Evolutionary conservation across 2,113 vertebrate genomes (phyloP).

Genomic region (Neolamprologus fasciatus): DNA sequence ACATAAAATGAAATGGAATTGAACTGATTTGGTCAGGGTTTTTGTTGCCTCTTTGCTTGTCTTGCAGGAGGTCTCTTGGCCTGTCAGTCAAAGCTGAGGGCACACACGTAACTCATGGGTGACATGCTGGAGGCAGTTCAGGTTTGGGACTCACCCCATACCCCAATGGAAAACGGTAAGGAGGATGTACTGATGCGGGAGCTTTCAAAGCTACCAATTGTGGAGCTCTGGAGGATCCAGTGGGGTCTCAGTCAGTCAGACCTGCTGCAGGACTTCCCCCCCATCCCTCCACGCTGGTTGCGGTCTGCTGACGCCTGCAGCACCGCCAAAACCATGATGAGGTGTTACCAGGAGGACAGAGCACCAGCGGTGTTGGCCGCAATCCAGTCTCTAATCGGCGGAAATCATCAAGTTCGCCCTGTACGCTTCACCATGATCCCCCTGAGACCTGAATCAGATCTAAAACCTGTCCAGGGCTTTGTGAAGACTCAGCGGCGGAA

Average conservation of each 20-base stretch:
- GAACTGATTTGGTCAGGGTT: neutral
- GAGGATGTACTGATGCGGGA: neutral
- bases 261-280: neutral
- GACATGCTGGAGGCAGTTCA: neutral
- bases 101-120: neutral
- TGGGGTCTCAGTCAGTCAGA: neutral
- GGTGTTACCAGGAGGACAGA: neutral
- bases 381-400: neutral
- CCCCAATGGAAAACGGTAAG: neutral
- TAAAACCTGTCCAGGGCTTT: neutral
- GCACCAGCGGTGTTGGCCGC: fast-evolving
- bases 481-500: neutral
- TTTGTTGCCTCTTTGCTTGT: neutral
- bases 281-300: neutral
- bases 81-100: neutral
- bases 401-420: fast-evolving
- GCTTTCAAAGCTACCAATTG: neutral
- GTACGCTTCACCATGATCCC: neutral
- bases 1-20: neutral
- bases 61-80: neutral
- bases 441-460: neutral
- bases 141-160: neutral
- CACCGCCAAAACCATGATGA: neutral
- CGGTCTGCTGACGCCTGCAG: neutral
- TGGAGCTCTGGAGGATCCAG: neutral